Percentiles rank a stretch among this genome's conserved stretches.
Conservation (phyloP, 2,797 vertebrate genomes). For the Petrocephalus sullivani region DNA sequence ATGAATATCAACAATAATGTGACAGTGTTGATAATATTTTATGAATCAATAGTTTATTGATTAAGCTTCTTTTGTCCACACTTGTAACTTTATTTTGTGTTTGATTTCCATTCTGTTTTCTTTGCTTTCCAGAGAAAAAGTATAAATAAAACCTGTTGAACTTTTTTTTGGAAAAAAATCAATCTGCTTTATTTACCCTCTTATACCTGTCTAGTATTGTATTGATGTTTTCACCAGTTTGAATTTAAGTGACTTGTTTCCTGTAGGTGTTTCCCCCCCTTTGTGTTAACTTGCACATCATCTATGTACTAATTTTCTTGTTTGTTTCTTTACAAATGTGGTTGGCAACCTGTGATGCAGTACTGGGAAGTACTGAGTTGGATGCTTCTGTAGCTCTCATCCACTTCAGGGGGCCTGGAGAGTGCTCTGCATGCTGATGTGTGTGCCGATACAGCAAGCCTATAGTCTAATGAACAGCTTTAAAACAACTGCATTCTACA, state of each 20-base stretch:
- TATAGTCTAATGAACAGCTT: conserved; percentile 18
- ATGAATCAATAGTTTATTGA: conserved; percentile 70
- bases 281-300: conserved; percentile 7
- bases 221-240: conserved; percentile 10
- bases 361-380: neutral
- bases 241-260: neutral
- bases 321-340: conserved; percentile 13
- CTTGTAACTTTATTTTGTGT: conserved; percentile 74
- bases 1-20: conserved; percentile 72
- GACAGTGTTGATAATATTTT: conserved; percentile 62
- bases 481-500: conserved; percentile 12
- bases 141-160: conserved; percentile 58
- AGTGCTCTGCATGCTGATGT: conserved; percentile 9
- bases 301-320: conserved; percentile 9
- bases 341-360: conserved; percentile 9
- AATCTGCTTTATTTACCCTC: conserved; percentile 13
- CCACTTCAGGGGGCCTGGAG: neutral
- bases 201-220: neutral
- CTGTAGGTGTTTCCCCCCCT: neutral
- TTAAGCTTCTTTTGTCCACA: conserved; percentile 66
- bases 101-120: conserved; percentile 74
- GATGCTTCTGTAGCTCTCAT: neutral
- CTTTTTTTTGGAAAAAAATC: conserved; percentile 19
- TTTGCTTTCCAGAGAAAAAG: conserved; percentile 71
- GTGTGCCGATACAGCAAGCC: conserved; percentile 19